Percentiles rank a stretch among this genome's conserved stretches.
Evolutionary conservation across 2,888 invertebrate genomes (phyloP).

Genomic region (Villa cingulata): DNA sequence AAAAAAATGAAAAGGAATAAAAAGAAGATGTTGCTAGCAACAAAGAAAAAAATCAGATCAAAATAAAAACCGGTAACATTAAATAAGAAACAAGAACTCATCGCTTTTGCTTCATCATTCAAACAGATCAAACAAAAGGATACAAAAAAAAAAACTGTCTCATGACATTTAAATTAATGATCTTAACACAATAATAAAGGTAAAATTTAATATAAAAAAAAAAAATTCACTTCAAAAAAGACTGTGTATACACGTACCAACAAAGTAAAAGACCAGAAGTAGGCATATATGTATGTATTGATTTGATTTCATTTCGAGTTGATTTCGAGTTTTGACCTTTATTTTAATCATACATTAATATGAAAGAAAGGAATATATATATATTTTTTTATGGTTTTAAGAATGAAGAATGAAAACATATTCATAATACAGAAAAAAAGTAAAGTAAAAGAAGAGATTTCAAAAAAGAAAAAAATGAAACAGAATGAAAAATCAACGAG

Average conservation of each 20-base stretch:
- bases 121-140: neutral
- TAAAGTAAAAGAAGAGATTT: no score
- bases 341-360: neutral
- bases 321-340: neutral
- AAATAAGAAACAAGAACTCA: neutral
- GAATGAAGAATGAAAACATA: no score
- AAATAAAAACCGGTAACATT: constrained; percentile 3
- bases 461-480: neutral
- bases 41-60: neutral
- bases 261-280: no score
- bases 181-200: neutral
- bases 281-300: no score
- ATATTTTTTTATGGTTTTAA: no score
- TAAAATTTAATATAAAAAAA: neutral
- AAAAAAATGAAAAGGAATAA: no score
- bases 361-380: no score
- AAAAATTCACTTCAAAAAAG: neutral
- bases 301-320: no score
- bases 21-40: no score
- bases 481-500: no score
- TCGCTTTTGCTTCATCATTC: neutral
- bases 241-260: no score
- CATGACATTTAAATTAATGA: constrained; percentile 10
- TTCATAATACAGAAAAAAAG: no score
- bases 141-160: constrained; percentile 5